Conservation (phyloP, 1,140 invertebrate genomes). For the Drosophila ironensis region DNA sequence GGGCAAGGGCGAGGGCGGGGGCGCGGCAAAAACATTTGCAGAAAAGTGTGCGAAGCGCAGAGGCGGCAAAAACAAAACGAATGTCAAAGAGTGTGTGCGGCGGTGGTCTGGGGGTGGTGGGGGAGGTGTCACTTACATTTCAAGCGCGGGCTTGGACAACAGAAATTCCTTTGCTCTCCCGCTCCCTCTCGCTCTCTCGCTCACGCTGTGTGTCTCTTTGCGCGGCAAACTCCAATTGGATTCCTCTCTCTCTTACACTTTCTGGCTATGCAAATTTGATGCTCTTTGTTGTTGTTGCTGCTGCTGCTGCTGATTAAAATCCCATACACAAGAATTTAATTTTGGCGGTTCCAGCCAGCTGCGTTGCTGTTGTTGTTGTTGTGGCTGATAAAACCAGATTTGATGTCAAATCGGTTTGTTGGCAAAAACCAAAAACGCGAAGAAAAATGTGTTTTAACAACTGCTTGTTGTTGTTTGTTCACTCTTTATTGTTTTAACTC, state of each 20-base stretch:
- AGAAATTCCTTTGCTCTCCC: constrained; percentile 38
- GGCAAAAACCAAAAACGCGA: no score
- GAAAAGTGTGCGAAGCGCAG: constrained; percentile 44
- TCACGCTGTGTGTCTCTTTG: no score
- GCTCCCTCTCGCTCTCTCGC: constrained; percentile 16
- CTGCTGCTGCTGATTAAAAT: constrained; percentile 37
- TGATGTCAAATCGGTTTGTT: constrained; percentile 62
- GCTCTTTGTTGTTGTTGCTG: constrained; percentile 6
- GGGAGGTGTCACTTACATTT: constrained; percentile 46
- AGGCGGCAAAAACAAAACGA: constrained; percentile 70
- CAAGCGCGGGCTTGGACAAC: constrained; percentile 57
- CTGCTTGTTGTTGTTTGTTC: constrained; percentile 29
- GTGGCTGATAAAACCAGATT: constrained; percentile 74
- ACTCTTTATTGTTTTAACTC: constrained; percentile 73
- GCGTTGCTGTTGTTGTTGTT: constrained; percentile 29
- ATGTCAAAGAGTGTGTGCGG: neutral
- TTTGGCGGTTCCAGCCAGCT: constrained; percentile 32
- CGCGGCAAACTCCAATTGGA: constrained; percentile 37
- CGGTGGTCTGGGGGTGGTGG: neutral
- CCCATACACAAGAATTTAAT: constrained; percentile 39
- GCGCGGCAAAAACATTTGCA: constrained; percentile 22
- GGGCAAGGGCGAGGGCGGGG: neutral
- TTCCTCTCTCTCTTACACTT: constrained; percentile 11
- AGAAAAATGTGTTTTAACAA: constrained; percentile 41
- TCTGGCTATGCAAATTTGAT: constrained; percentile 13